Percentiles rank a stretch among this genome's conserved stretches.
Evolutionary conservation across 2,888 invertebrate species (phyloP).

Genomic region (Latheticus oryzae): DNA sequence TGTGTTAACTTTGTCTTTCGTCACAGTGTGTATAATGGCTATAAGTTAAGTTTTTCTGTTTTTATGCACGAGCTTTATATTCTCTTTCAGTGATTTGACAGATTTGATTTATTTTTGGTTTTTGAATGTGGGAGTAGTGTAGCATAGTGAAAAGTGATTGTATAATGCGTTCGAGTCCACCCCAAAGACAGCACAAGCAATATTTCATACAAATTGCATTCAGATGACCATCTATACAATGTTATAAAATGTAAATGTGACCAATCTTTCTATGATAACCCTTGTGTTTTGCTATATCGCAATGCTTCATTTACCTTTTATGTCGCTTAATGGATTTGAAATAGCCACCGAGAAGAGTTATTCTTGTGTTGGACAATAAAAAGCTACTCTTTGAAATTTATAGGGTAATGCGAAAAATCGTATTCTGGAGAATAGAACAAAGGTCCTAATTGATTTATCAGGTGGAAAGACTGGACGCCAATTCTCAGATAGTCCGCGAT

Average conservation of each 20-base stretch:
- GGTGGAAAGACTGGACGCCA: slow-evolving; percentile 61
- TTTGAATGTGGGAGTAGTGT: slow-evolving; percentile 35
- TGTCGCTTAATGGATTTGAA: slow-evolving; percentile 57
- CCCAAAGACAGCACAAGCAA: slow-evolving; percentile 51
- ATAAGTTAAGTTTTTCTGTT: slow-evolving; percentile 11
- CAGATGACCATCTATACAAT: slow-evolving; percentile 62
- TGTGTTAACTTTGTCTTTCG: slow-evolving; percentile 28
- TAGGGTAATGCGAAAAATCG: slow-evolving; percentile 52
- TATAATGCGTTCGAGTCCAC: slow-evolving; percentile 44
- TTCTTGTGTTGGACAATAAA: slow-evolving; percentile 58
- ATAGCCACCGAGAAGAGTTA: slow-evolving; percentile 55
- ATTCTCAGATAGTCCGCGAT: slow-evolving; percentile 56
- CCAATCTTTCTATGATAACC: slow-evolving; percentile 59
- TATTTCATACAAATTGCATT: slow-evolving; percentile 61
- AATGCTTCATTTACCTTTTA: slow-evolving; percentile 64
- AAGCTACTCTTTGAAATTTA: slow-evolving; percentile 56
- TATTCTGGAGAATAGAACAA: slow-evolving; percentile 22
- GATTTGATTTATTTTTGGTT: slow-evolving; percentile 40
- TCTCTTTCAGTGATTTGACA: slow-evolving; percentile 24
- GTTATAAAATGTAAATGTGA: slow-evolving; percentile 63
- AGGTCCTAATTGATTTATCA: slow-evolving; percentile 63
- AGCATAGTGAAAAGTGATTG: slow-evolving; percentile 37
- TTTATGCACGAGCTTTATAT: slow-evolving; percentile 18
- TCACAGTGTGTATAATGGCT: slow-evolving; percentile 24
- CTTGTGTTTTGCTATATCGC: slow-evolving; percentile 58